Evolutionary conservation across 2,797 vertebrate genomes (phyloP).

Genomic region (Falco concolor): DNA sequence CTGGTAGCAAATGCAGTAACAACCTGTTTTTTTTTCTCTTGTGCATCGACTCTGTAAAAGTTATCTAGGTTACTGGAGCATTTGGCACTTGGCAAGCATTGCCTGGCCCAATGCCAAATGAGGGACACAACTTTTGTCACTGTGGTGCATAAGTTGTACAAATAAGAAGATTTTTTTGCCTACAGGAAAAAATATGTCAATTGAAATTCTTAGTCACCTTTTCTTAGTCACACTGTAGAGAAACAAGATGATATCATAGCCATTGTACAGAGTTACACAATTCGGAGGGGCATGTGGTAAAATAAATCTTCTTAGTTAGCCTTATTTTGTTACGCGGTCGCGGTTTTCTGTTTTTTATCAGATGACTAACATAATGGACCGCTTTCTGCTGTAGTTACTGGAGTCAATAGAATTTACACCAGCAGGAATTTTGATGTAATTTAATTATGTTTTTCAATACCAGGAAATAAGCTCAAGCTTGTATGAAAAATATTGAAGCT

Average conservation of each 20-base stretch:
- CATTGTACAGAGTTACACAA: not conserved
- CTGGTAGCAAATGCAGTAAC: not conserved
- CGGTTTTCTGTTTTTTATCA: constrained; percentile 11
- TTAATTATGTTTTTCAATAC: constrained; percentile 38
- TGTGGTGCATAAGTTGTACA: not conserved
- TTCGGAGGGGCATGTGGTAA: not conserved
- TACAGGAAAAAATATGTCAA: not conserved
- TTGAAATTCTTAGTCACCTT: not conserved
- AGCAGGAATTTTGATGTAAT: not conserved
- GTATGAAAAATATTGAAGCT: not conserved
- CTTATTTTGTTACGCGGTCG: not conserved
- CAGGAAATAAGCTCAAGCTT: constrained; percentile 28
- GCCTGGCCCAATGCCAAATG: not conserved
- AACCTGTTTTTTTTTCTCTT: not conserved
- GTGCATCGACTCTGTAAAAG: not conserved
- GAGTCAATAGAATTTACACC: not conserved
- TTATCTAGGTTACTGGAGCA: constrained; percentile 25
- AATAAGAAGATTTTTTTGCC: not conserved
- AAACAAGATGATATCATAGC: not conserved
- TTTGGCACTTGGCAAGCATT: not conserved
- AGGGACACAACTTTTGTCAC: not conserved
- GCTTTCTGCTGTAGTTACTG: not conserved
- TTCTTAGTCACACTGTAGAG: not conserved
- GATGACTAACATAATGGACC: not conserved
- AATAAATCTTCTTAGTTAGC: not conserved